Conservation (phyloP, 2,888 invertebrate species). For the Chydorus sphaericus region DNA sequence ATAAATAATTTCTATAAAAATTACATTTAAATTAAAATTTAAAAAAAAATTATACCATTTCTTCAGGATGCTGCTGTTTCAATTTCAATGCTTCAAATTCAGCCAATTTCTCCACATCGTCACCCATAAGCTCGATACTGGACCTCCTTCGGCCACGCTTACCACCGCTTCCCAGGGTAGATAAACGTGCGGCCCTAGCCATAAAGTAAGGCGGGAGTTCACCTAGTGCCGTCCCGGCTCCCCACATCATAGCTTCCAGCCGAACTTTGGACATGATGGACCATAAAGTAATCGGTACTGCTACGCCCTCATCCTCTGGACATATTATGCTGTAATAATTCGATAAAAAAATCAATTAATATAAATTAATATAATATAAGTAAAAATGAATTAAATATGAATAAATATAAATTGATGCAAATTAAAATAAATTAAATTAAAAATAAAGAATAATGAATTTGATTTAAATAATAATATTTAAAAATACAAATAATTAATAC, state of each 20-base stretch:
- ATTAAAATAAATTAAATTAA: slow-evolving; percentile 33
- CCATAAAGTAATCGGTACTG: slow-evolving; percentile 55
- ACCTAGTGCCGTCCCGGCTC: slow-evolving; percentile 92
- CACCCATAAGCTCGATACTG: background rate
- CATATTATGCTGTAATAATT: slow-evolving; percentile 62
- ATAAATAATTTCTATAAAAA: background rate
- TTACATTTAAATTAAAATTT: background rate
- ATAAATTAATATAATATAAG: background rate
- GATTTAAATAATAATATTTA: slow-evolving; percentile 18
- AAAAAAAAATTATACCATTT: slow-evolving; percentile 25
- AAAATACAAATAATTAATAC: slow-evolving; percentile 26
- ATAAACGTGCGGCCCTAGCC: slow-evolving; percentile 79
- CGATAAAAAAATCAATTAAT: background rate
- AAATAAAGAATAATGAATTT: background rate
- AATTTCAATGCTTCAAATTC: slow-evolving; percentile 54
- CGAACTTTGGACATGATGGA: slow-evolving; percentile 56
- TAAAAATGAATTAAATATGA: slow-evolving; percentile 34
- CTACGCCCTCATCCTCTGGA: slow-evolving; percentile 47
- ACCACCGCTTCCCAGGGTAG: slow-evolving; percentile 40
- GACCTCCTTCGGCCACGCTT: slow-evolving; percentile 7
- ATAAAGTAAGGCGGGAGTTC: slow-evolving; percentile 99
- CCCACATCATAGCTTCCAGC: slow-evolving; percentile 96
- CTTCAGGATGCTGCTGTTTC: slow-evolving; percentile 33
- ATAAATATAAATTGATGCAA: background rate
- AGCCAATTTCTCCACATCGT: slow-evolving; percentile 48